phyloP scores from a whole-genome alignment of 2,888 invertebrate genomes.

The Machimus rusticus region DNA sequence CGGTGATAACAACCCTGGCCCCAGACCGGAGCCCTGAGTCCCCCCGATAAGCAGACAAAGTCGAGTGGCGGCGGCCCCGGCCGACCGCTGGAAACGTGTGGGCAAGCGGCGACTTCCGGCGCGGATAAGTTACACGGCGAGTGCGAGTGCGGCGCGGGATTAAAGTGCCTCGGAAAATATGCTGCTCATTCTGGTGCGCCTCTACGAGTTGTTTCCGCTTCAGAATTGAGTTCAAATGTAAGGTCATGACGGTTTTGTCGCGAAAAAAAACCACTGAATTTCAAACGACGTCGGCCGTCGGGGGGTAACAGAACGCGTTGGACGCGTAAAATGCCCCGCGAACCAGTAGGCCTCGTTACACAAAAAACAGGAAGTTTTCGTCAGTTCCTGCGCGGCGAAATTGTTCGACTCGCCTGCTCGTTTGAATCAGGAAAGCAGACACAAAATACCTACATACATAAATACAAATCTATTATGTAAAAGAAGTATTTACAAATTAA shows the following conservation, averaged over 20 bases:
- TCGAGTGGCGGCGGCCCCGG: background rate
- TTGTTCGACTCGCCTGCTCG: background rate
- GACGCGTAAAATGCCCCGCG: background rate
- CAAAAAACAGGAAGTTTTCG: background rate
- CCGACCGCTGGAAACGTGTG: background rate
- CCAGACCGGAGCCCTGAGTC: background rate
- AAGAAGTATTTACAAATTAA: background rate
- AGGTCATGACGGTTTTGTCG: background rate
- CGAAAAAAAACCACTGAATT: background rate
- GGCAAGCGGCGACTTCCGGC: constrained; percentile 15
- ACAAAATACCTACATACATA: background rate
- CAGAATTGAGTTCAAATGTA: constrained; percentile 21
- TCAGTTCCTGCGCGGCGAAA: background rate
- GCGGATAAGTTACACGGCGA: constrained; percentile 16
- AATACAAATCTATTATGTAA: background rate
- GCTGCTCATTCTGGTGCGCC: background rate
- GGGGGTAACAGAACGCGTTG: background rate
- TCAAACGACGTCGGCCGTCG: background rate
- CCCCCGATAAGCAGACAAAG: background rate
- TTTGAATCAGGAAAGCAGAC: background rate
- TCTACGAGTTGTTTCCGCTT: constrained; percentile 20
- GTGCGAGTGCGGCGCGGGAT: background rate
- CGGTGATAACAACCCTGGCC: constrained; percentile 3
- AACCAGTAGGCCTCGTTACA: background rate
- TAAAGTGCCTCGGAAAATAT: background rate